phyloP scores from a whole-genome alignment of 2,797 vertebrate genomes.

The Parambassis ranga region DNA sequence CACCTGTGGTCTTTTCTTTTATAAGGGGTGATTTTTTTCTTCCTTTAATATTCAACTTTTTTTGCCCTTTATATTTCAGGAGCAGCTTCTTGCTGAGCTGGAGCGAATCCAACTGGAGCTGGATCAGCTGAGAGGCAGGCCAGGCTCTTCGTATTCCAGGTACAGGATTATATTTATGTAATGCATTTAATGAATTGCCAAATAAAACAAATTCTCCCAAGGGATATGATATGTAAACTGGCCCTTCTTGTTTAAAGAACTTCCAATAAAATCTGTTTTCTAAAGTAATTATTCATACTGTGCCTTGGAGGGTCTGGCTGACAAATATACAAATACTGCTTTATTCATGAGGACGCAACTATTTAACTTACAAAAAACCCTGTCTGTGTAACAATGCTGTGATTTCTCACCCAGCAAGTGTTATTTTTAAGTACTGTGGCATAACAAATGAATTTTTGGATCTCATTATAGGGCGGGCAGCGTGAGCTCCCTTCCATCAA shows the following conservation, averaged over 20 bases:
- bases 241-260: conserved; percentile 6
- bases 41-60: not conserved
- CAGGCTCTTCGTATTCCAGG: conserved; percentile 92
- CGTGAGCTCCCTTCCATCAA: conserved; percentile 79
- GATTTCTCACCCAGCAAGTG: conserved; percentile 6
- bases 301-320: conserved; percentile 12
- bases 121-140: conserved; percentile 88
- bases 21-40: not conserved
- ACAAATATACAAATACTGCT: conserved; percentile 10
- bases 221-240: conserved; percentile 3
- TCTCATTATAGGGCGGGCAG: conserved; percentile 71
- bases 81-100: conserved; percentile 90
- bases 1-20: not conserved
- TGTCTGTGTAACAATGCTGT: not conserved
- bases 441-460: conserved; percentile 38
- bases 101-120: conserved; percentile 92
- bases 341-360: not conserved
- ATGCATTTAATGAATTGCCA: not conserved
- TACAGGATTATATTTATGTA: conserved; percentile 45
- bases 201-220: conserved; percentile 21
- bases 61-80: conserved; percentile 72
- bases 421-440: conserved; percentile 1
- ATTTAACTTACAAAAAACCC: not conserved
- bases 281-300: conserved; percentile 6
- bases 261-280: not conserved